Base-by-base conservation (phyloP, 1,140 invertebrate species). In the Brachionus rotundiformis region DNA sequence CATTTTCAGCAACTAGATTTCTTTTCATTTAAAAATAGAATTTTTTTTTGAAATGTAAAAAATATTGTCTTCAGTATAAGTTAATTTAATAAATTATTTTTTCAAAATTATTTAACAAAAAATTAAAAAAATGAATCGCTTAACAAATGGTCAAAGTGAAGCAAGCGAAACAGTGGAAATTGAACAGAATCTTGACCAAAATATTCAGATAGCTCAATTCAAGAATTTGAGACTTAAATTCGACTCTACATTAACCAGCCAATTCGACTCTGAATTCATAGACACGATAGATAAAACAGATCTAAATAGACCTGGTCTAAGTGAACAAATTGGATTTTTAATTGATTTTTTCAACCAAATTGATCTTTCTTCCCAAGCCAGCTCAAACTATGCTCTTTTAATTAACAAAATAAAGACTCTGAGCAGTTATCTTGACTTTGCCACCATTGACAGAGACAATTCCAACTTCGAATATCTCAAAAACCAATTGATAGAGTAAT, bases 281-380 rank as follows among this genome's bases (percentile, higher is more conserved):
- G 39, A 73, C 23, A 44, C 7, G 0, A 19, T 44, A 19, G 39
- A 73, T 11, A 73, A 44, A 73, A 73, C 33, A 11, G 39, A 73
- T 73, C 11, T 73, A 8, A 41, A 25, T 25, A 16, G 39, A 68
- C 13, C 33, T 36, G 29, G 29, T 44, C 36, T 44, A 41, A 44
- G 41, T 13, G 68, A 73, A 25, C 33, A 41, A 44, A 44, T 73
- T 2, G 25, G 39, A 19, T 73, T 68, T 33, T 16, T 68, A n/a
- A 36, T 68, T 68, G 63, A 68, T 68, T 68, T 68, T 68, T 68
- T 68, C 31, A 68, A 68, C 29, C 63, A 68, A 68, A 68, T 68
- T 16, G 63, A 68, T 36, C 19, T 68, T 13, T 68, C 63, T 19
- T 36, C 63, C 7, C 63, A 68, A 68, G 31, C 63, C 8, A 33